Conservation (phyloP, 2,888 invertebrate genomes). For the Heliconius aoede region DNA sequence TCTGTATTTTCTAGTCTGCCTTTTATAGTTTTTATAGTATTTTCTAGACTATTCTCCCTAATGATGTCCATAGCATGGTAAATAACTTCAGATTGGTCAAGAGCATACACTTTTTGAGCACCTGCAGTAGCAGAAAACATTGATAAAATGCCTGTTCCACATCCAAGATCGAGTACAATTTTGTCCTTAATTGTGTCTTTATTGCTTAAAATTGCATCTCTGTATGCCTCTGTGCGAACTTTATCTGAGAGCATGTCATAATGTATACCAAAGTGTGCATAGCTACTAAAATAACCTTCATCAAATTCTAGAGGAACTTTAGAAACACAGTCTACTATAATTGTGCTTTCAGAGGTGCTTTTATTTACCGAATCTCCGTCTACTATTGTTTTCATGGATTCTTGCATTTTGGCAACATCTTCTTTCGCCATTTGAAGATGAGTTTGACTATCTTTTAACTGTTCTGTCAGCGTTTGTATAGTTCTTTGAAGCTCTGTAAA, state of each 20-base stretch:
- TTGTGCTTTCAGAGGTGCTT: conserved; percentile 50
- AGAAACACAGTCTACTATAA: conserved; percentile 67
- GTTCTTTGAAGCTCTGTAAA: conserved; percentile 85
- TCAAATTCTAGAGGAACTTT: conserved; percentile 86
- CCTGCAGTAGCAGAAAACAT: conserved; percentile 99
- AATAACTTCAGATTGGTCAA: conserved; percentile 98
- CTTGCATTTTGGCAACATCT: conserved; percentile 85
- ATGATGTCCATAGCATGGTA: conserved; percentile 98
- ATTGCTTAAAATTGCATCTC: conserved; percentile 92
- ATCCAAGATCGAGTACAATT: conserved; percentile 96
- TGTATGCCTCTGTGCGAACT: conserved; percentile 93
- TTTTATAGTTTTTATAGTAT: conserved; percentile 90
- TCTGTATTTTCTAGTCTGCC: conserved; percentile 93
- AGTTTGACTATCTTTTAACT: conserved; percentile 84
- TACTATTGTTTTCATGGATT: conserved; percentile 83
- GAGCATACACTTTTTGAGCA: conserved; percentile 93
- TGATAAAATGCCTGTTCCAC: conserved; percentile 98
- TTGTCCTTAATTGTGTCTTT: conserved; percentile 87
- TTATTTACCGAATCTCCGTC: conserved; percentile 63
- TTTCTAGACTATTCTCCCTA: conserved; percentile 90
- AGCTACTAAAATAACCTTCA: conserved; percentile 91
- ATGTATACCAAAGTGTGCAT: conserved; percentile 96
- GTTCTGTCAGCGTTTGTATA: conserved; percentile 81
- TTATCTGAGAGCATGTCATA: conserved; percentile 96
- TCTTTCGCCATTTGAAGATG: conserved; percentile 84